Evolutionary conservation across 2,113 vertebrate species (phyloP), one percentile per base, ranked within the genome.

Genomic region (Carlito syrichta): DNA sequence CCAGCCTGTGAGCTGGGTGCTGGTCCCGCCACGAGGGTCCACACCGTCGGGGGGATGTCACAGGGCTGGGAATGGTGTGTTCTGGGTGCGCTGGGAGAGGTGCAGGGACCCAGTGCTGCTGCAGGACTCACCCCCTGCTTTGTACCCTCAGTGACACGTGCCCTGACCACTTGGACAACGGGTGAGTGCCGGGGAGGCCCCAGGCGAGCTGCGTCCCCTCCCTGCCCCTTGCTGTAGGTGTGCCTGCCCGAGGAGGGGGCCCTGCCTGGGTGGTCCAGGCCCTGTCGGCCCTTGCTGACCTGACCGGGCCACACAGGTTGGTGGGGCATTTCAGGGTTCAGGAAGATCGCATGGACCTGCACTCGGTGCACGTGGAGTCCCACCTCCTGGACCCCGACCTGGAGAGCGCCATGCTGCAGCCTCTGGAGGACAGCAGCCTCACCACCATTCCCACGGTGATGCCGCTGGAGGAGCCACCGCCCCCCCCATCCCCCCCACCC

Each of bases 301-400:
- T 0, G 0, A 56, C 11, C 12, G 0, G 50, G 32, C 30, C 6
- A 0, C 25, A 58, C 97, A 98, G 97, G 69, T 2, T 89, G 83
- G 62, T 66, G 95, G 93, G 45, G 78, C 88, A 66, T 60, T 93
- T 63, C 0, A 91, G 95, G 73, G 66, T 85, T 69, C 97, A 84
- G 86, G 96, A 96, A 25, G 95, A 86, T 2, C 38, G 0, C 19
- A 7, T 95, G 74, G 96, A 96, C 38, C 45, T 98, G 89, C 96
- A 16, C 6, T 5, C 60, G 0, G 68, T 96, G 58, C 95, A 79
- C 0, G 0, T 97, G 86, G 96, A 97, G 74, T 89, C 97, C 43
- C 95, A 73, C 30, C 68, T 95, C 14, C 2, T 86, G 82, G 96
- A 95, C 4, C 43, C 86, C 0, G 78, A 91, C 23, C n/a, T 96